Evolutionary conservation across 2,888 invertebrate genomes (phyloP).

Genomic region (Caenorhabditis uteleia): DNA sequence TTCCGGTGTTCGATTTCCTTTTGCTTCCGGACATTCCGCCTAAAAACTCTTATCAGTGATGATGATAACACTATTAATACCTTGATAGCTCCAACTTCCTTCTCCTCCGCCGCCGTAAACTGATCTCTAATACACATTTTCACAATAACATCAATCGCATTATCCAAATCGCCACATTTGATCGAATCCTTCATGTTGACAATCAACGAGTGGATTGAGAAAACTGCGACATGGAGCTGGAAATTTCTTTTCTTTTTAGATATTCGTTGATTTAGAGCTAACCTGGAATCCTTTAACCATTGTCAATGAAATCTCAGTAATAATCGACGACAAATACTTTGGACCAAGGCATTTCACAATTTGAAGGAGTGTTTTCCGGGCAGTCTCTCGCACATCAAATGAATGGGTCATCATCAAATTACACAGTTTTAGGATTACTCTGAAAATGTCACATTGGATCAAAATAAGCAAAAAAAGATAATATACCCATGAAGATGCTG

Average conservation of each 20-base stretch:
- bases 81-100: conserved; percentile 84
- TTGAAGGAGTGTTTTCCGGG: conserved; percentile 72
- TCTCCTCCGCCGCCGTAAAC: conserved; percentile 87
- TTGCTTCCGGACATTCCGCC: conserved; percentile 76
- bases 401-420: conserved; percentile 85
- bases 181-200: conserved; percentile 76
- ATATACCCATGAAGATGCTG: conserved; percentile 76
- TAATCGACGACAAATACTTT: conserved; percentile 79
- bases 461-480: not conserved
- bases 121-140: conserved; percentile 84
- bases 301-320: conserved; percentile 82
- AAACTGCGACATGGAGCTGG: conserved; percentile 85
- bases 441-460: conserved; percentile 5
- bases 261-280: not conserved
- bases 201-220: conserved; percentile 84
- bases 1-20: conserved; percentile 82
- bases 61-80: too few relatives aligned
- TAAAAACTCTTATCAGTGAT: too few relatives aligned
- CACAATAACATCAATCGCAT: conserved; percentile 78
- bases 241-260: conserved; percentile 4
- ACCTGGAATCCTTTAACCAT: conserved; percentile 87
- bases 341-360: conserved; percentile 86
- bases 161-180: conserved; percentile 81
- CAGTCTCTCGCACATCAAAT: conserved; percentile 48
- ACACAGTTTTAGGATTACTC: conserved; percentile 78